Base-by-base conservation (phyloP, 2,888 invertebrate species). In the Eristalis pertinax region DNA sequence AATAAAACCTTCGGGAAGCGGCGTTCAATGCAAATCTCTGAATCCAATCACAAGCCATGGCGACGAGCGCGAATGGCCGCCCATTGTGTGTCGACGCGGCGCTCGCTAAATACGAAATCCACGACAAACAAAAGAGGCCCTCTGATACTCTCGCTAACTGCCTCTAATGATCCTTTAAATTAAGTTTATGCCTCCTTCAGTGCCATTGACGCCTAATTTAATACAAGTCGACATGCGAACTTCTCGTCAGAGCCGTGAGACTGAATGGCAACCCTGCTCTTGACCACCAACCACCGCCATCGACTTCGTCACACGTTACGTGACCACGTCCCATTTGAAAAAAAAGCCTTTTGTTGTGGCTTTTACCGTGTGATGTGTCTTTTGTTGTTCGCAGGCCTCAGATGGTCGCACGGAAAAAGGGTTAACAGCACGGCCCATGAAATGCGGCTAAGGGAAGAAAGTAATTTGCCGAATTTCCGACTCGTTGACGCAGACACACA, bases 121-220 rank as follows among this genome's bases (percentile, higher is more conserved):
- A 68, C 62, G 60, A 29, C 70, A 72, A 26, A 83, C 74, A 83
- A 80, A 83, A 68, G 62, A 50, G 50, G 62, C 43, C 76, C 63
- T 70, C 58, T 65, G 32, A 76, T 60, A 75, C 74, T 58, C 56
- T 68, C 29, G 84, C 38, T 84, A 87, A 87, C 79, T 84, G 87
- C 79, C 76, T 84, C 84, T 87, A 84, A 83, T 87, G 83, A 76
- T 76, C 82, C 82, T 72, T 82, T 83, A 87, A 83, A 83, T 87
- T 78, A 80, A 87, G 84, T 87, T 87, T 87, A 87, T 84, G 84
- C 79, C 84, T 65, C 75, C 73, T 63, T 68, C 64, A 73, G 73
- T 58, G 84, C 76, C 79, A 84, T 84, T 87, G 79, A 79, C 79
- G 87, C 79, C 84, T 87, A 80, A 87, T 87, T 87, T 87, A 87